Evolutionary conservation across 2,888 invertebrate species (phyloP), one percentile per base, ranked within the genome.

Genomic region (Tolmerus cingulatus): DNA sequence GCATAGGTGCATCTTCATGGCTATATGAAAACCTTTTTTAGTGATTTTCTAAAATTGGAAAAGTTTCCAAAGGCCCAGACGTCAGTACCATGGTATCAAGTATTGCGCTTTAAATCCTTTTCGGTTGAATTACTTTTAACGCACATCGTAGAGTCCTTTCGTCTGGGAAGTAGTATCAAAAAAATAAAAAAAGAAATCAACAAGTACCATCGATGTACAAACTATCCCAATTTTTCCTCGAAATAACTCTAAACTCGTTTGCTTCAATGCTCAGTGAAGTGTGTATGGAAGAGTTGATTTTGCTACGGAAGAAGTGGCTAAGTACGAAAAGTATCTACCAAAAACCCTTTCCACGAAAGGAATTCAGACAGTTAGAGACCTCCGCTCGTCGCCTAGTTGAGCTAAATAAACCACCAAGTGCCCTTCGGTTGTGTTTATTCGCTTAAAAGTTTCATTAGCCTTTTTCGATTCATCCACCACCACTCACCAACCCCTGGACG

Each of bases 241-340:
- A 81, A 46, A 81, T 81, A 81, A 81, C 81, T 81, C 81, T 51
- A 81, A 81, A 55, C 51, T 81, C 51, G 51, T 81, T 81, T 81
- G 81, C 43, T 16, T n/a, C 34, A 81, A 81, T 81, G 81, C 51
- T 81, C 55, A 27, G 23, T 81, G 23, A 30, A 81, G 81, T 81
- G 81, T 81, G 81, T 51, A 55, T 27, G 23, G 27, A 81, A 34
- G 81, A 51, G 81, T 79, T 79, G 79, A 79, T 79, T 46, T 79
- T n/a, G 27, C 79, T 27, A 16, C 40, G 27, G 79, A 43, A 27
- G 46, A 46, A 79, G 79, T 79, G 23, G 46, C 46, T 46, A 79
- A 43, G 79, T 46, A 81, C 55, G 2, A 81, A 46, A 37, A 77
- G 34, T 77, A 77, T n/a, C 30, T n/a, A 77, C 77, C 77, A 37